Base-by-base conservation (phyloP, 2,113 vertebrate genomes). In the Hippocampus guttulatus region DNA sequence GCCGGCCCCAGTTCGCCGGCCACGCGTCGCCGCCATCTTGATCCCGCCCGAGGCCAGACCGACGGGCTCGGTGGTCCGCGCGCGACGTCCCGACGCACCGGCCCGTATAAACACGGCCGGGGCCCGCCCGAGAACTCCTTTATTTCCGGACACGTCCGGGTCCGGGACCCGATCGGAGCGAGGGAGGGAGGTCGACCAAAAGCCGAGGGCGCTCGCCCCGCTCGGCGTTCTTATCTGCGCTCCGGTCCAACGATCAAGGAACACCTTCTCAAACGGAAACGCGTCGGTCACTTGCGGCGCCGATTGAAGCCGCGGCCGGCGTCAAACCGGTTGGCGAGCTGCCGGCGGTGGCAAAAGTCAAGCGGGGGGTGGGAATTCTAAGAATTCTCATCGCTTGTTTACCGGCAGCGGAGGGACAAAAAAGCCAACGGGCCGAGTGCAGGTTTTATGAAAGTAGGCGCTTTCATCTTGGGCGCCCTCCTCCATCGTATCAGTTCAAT, bases 131-230 rank as follows among this genome's bases (percentile, higher is more conserved):
- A 82, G 78, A 77, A 79, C 80, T 84, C 52, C 89, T 91, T 92
- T 92, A 92, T 92, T 92, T 91, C 88, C 91, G 89, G 83, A 90
- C 85, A 81, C 69, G 91, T 92, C 92, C 91, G 86, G 74, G 88
- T 91, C 88, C 89, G 87, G 81, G 79, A 80, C 82, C 81, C 85
- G 80, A 84, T 81, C 88, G 85, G 79, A 85, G 70, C 85, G 82
- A 88, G 86, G 84, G 74, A 88, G 88, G 84, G 84, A 76, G 83
- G 84, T 78, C 81, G 75, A 82, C 70, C 72, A 83, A 83, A 79
- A 73, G 30, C 27, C 72, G 49, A 71, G 64, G 61, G 55, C 14
- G 40, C 58, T 64, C 65, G 64, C 54, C 75, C 67, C 1, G 68
- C 30, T 4, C 4, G 30, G 30, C 30, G 30, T 64, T 77, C 82